Conservation (phyloP, 2,797 vertebrate species). For the Amblyraja radiata region DNA sequence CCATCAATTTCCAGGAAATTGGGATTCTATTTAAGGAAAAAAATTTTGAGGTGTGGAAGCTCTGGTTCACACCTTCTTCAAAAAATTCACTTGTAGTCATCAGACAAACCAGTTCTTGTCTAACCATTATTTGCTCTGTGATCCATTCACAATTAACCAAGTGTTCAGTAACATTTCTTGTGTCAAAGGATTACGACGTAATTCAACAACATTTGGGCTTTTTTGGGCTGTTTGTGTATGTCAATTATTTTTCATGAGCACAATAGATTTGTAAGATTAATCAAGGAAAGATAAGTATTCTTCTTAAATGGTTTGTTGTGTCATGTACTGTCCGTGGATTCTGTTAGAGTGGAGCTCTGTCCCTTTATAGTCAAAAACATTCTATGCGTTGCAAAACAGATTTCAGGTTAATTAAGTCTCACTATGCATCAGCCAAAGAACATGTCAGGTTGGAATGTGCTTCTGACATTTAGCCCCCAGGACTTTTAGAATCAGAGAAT, state of each 20-base stretch:
- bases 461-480: not conserved
- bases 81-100: not conserved
- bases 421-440: not conserved
- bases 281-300: not conserved
- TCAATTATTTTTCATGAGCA: not conserved
- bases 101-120: not conserved
- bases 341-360: not conserved
- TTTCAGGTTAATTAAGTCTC: too few species aligned
- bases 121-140: not conserved
- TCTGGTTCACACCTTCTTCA: not conserved
- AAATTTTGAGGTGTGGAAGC: too few species aligned
- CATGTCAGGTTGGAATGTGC: not conserved
- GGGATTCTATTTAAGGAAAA: too few species aligned
- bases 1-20: too few species aligned
- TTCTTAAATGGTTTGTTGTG: not conserved
- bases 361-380: not conserved
- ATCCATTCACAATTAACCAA: not conserved
- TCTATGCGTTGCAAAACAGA: not conserved
- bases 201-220: not conserved
- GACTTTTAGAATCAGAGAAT: not conserved
- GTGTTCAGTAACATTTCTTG: not conserved
- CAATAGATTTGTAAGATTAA: not conserved
- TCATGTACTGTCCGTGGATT: not conserved
- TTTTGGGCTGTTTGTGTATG: not conserved
- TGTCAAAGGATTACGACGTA: not conserved